These are phyloP conservation scores for Caradrina kadenii DNA, from an alignment of 2,888 invertebrate genomes.

Conservation along the genomic window DNA sequence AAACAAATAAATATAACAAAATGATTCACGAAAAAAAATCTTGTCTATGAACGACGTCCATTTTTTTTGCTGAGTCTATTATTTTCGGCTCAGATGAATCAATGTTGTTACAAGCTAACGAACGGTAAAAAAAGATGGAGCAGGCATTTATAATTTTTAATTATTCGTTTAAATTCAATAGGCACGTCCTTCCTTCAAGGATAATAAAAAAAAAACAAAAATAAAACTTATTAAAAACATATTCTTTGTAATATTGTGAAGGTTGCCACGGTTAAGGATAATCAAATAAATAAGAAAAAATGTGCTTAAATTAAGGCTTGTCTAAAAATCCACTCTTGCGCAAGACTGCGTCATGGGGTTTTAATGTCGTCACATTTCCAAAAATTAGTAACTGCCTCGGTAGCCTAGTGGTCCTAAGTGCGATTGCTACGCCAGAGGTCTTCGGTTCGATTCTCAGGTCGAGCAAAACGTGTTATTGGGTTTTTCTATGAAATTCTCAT, in stretches of 20 bases:
- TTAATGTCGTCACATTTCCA: slow-evolving; percentile 58
- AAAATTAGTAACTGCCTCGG: too few species aligned
- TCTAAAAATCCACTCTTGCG: slow-evolving; percentile 32
- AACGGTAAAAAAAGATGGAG: slow-evolving; percentile 12
- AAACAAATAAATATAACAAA: slow-evolving; percentile 13
- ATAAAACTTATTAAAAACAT: slow-evolving; percentile 2
- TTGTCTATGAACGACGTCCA: slow-evolving; percentile 22
- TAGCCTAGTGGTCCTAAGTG: too few species aligned
- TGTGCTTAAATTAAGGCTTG: slow-evolving; percentile 4
- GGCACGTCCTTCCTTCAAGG: too few species aligned
- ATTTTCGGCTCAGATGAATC: slow-evolving; percentile 56
- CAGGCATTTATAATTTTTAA: slow-evolving; percentile 27
- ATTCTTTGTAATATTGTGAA: neutral
- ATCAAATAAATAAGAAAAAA: slow-evolving; percentile 2
- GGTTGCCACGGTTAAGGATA: neutral
- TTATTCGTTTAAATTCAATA: slow-evolving; percentile 15
- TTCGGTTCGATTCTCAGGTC: too few species aligned
- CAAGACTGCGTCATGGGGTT: slow-evolving; percentile 12
- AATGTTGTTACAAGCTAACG: slow-evolving; percentile 19
- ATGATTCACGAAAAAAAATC: slow-evolving; percentile 31
- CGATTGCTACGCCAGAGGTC: too few species aligned
- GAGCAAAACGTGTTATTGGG: too few species aligned
- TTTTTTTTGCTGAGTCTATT: slow-evolving; percentile 39
- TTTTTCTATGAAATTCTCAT: too few species aligned
- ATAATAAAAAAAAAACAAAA: neutral